phyloP scores from a whole-genome alignment of 2,113 vertebrate genomes.

The Muscicapa adusta region DNA sequence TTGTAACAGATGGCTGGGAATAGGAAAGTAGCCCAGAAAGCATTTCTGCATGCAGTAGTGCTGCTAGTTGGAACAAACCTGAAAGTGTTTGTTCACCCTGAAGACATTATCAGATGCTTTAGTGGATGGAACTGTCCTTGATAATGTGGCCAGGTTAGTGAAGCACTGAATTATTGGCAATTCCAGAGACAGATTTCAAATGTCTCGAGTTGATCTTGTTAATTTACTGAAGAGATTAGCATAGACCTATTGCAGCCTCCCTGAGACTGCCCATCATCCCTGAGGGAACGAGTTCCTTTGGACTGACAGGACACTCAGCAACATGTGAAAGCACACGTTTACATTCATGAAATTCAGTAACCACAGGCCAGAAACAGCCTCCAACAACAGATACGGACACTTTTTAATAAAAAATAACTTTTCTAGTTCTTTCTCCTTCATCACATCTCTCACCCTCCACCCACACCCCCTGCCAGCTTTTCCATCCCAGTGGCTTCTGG shows the following conservation, averaged over 20 bases:
- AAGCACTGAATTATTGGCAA: not conserved
- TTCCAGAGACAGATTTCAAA: not conserved
- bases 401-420: not conserved
- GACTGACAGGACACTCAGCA: not conserved
- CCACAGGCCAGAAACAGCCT: not conserved
- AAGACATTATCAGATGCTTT: not conserved
- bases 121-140: not conserved
- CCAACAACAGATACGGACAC: not conserved
- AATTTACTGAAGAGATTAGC: not conserved
- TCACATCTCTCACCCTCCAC: not conserved
- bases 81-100: not conserved
- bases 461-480: not conserved
- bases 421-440: not conserved
- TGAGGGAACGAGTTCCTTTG: not conserved
- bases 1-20: conserved; percentile 17
- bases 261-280: not conserved
- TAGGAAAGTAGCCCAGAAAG: not conserved
- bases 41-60: not conserved
- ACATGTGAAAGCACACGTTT: not conserved
- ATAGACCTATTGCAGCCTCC: not conserved
- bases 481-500: not conserved
- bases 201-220: not conserved
- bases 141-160: not conserved
- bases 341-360: not conserved
- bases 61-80: not conserved